Base-by-base conservation (phyloP, 2,888 invertebrate genomes). In the Limnephilus rhombicus region DNA sequence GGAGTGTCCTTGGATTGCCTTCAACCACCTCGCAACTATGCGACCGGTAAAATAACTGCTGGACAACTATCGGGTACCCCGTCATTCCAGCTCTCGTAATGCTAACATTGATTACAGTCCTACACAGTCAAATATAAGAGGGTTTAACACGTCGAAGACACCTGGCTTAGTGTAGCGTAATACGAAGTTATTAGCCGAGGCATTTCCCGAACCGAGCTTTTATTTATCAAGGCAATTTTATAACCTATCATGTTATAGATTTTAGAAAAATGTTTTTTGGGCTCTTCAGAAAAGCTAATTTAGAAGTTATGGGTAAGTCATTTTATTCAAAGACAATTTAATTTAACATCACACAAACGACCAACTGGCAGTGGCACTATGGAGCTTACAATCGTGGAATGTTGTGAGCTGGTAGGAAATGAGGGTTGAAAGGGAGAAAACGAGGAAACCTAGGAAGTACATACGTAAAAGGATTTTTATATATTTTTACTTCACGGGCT, bases 1-100 rank as follows among this genome's bases (percentile, higher is more conserved):
- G 87, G 87, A 49, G 87, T 45, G 86, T 86, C 85, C 45, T 85
- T 45, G 85, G 45, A 82, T 34, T 31, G 82, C 34, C 82, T 34
- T 82, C 34, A 82, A 68, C 68, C 24, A 68, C 68, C 68, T 2
- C 9, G 1, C 68, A 68, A 24, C 9, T 68, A 68, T 68, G 24
- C 24, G 68, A 24, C 68, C 68, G 68, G 68, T 68, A 68, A 53
- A 15, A 18, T 24, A 68, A 68, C 68, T 68, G 68, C 68, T 24
- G 68, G 18, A 68, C 68, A 24, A 68, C 7, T 68, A 68, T 9
- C 68, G 68, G 68, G 53, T 7, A 9, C 68, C 68, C 68, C 24
- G n/a, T 24, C 7, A 68, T 68, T n/a, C 68, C 68, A 68, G 68
- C 68, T 68, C 24, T 68, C n/a, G 24, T 68, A 24, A 68, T 68